Evolutionary conservation across 2,888 invertebrate genomes (phyloP), one percentile per base, ranked within the genome.

Genomic region (Allolobophora icterica): DNA sequence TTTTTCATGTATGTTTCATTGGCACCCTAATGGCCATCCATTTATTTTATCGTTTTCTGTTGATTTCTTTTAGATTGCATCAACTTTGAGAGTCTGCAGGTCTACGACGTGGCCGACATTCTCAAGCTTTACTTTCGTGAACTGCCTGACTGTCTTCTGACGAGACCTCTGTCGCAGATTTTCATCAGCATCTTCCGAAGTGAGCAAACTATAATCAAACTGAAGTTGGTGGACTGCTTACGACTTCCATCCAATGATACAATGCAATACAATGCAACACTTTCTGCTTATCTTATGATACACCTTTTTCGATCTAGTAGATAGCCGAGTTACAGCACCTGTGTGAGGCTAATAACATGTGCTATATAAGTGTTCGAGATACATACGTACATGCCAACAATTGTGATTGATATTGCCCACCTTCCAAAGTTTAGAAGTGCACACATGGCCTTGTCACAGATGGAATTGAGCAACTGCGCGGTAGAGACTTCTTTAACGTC

Each of bases 101-200:
- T 98, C 0, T 99, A 98, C 94, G 99, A 99, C 95, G 98, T 99
- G 0, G 99, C 99, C 15, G 99, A 99, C 95, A 97, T 98, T 96
- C 97, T 99, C 91, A 99, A 99, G 95, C 98, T 98, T 95, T 99
- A 98, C 96, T 98, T 99, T 96, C 96, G 99, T 91, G 99, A 99
- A 95, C 96, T 99, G 91, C 99, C 99, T 3, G 99, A 99, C 94
- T 98, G 98, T 13, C 96, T 99, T 92, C 96, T 99, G 91, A 99
- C 99, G 21, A 98, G 97, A 94, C 98, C 98, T 95, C 96, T 99
- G 92, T 98, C 98, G 21, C 98, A 99, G 95, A 98, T 98, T 0
- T 98, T 99, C 95, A 97, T 98, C 94, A 97, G 98, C 91, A 98
- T 99, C 94, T 98, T 98, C 95, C 98, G 98, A 96, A 97, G 98